Evolutionary conservation across 2,888 invertebrate genomes (phyloP).

Genomic region (Leucozona laternaria): DNA sequence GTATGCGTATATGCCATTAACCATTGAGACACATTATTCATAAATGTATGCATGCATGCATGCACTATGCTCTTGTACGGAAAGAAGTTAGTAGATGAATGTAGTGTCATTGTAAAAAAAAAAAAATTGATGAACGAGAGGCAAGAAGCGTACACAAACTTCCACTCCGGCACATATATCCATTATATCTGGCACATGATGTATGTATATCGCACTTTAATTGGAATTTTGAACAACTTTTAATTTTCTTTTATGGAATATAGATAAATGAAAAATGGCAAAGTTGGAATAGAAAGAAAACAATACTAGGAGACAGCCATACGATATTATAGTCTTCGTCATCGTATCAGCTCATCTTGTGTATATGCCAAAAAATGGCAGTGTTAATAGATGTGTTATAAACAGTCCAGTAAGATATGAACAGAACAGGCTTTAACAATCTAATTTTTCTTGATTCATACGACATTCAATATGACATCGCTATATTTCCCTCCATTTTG

Average conservation of each 20-base stretch:
- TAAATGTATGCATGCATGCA: constrained; percentile 53
- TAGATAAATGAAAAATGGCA: constrained; percentile 22
- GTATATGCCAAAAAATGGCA: no score
- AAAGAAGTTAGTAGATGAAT: constrained; percentile 13
- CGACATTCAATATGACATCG: no score
- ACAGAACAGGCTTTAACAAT: no score
- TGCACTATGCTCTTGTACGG: constrained; percentile 9
- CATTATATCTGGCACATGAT: constrained; percentile 5
- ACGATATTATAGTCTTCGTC: not conserved
- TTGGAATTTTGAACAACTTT: constrained; percentile 43
- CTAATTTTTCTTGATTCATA: no score
- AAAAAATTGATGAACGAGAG: constrained; percentile 23
- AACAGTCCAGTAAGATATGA: no score
- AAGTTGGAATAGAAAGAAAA: not conserved
- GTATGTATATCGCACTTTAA: constrained; percentile 32
- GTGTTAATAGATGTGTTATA: no score
- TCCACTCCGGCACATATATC: constrained; percentile 2
- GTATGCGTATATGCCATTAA: constrained; percentile 60
- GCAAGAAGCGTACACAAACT: not conserved
- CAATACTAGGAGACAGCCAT: not conserved
- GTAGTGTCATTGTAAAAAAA: constrained; percentile 18
- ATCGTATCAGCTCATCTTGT: not conserved
- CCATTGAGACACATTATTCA: constrained; percentile 57
- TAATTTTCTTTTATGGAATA: constrained; percentile 47
- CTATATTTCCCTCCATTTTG: no score